phyloP scores from a whole-genome alignment of 2,888 invertebrate genomes.

The Endotricha flammealis region DNA sequence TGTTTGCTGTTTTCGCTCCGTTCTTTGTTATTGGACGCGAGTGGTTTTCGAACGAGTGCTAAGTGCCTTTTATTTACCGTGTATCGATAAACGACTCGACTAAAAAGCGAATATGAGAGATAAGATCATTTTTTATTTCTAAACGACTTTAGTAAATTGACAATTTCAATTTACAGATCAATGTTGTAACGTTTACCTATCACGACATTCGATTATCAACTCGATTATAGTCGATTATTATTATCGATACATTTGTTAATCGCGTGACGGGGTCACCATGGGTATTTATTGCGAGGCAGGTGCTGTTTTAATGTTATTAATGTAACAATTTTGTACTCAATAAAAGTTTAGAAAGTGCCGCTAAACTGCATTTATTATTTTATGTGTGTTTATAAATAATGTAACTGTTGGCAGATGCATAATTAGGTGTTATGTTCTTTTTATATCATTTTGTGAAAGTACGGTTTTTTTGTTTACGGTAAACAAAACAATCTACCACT shows the following conservation, averaged over 20 bases:
- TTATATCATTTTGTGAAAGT: too few species aligned
- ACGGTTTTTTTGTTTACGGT: too few species aligned
- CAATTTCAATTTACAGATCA: conserved; percentile 44
- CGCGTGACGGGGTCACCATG: conserved; percentile 38
- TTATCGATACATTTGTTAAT: conserved; percentile 60
- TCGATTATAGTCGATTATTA: conserved; percentile 43
- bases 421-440: too few species aligned
- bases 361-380: conserved; percentile 10
- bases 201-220: conserved; percentile 42
- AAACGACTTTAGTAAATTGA: conserved; percentile 24
- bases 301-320: conserved; percentile 25
- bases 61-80: conserved; percentile 49
- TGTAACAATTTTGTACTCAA: conserved; percentile 17
- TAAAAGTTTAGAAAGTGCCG: conserved; percentile 8
- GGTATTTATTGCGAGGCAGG: conserved; percentile 40
- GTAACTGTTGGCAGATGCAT: too few species aligned
- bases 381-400: too few species aligned
- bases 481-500: too few species aligned
- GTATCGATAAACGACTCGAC: conserved; percentile 4
- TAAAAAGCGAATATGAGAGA: conserved; percentile 3
- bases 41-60: conserved; percentile 51
- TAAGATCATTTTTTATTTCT: conserved; percentile 6
- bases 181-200: conserved; percentile 45
- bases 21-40: conserved; percentile 44
- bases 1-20: conserved; percentile 39